These are phyloP conservation scores for Oscheius onirici DNA, from an alignment of 2,888 invertebrate species.

Conservation along the genomic window DNA sequence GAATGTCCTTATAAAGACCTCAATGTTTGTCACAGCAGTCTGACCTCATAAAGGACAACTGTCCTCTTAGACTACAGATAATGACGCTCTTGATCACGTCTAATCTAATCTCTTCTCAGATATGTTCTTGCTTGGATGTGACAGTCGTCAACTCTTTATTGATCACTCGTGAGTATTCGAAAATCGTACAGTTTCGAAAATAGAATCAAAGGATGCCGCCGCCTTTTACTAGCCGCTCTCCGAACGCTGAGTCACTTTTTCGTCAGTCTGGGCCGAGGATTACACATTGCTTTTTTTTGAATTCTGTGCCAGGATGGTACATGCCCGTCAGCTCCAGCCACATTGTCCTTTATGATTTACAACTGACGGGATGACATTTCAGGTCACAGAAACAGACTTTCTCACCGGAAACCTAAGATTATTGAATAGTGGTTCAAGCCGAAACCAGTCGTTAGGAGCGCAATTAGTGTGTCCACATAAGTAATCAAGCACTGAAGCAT, in stretches of 20 bases:
- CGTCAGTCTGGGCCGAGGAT: slow-evolving; percentile 21
- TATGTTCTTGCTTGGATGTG: background rate
- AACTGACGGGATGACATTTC: too few relatives aligned
- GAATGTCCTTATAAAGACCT: slow-evolving; percentile 1
- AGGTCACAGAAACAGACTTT: background rate
- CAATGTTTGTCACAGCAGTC: background rate
- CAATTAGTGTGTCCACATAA: slow-evolving; percentile 16
- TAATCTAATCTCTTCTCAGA: slow-evolving; percentile 6
- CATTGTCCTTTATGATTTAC: too few relatives aligned
- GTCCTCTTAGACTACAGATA: slow-evolving; percentile 5
- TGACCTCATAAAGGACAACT: slow-evolving; percentile 18
- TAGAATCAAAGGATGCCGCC: background rate
- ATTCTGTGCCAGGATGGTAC: slow-evolving; percentile 17
- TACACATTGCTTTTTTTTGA: slow-evolving; percentile 17
- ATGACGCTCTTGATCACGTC: slow-evolving; percentile 11
- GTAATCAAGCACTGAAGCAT: slow-evolving; percentile 3
- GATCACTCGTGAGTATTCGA: background rate
- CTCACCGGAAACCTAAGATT: too few relatives aligned
- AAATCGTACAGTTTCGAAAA: background rate
- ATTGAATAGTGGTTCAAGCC: background rate
- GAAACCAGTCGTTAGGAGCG: slow-evolving; percentile 11
- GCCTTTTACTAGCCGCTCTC: slow-evolving; percentile 14
- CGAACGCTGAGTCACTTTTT: slow-evolving; percentile 26
- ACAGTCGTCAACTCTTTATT: slow-evolving; percentile 14
- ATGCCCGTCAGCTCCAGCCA: background rate